Evolutionary conservation across 2,797 vertebrate genomes (phyloP), one percentile per base, ranked within the genome.

Genomic region (Sebastes nivosus): DNA sequence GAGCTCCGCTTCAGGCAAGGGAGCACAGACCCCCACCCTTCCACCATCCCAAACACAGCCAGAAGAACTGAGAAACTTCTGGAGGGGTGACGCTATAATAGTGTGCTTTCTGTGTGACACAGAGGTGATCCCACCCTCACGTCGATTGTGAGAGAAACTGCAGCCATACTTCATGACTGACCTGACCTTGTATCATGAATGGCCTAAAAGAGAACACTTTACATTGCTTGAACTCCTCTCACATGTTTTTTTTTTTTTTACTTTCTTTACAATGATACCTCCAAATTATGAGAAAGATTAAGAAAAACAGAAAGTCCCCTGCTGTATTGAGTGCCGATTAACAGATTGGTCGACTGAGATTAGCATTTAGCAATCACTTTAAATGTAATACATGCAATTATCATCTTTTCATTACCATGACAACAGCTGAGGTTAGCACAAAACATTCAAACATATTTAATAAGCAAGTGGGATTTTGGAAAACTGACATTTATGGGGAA

Each of bases 141-240:
- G 88, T 73, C 29, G 82, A 91, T 83, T 91, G 89, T 87, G 83
- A 89, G 83, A 89, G 87, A 85, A 77, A 60, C 67, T 63, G 76
- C 78, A 82, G 81, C 82, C 78, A 83, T 90, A 80, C 88, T 81
- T 75, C 89, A 84, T 85, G 83, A 78, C 42, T 88, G 90, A 92
- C 89, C 88, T 90, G 92, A 95, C 93, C 93, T 91, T 86, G 86
- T 83, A 30, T 58, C 24, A 5, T 88, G 84, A 92, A 91, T 79
- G 68, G 75, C 54, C 77, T 61, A 75, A 83, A 84, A 81, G 79
- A 89, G 87, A 88, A 72, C 87, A 82, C 88, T 92, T 89, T 79
- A 80, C 77, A 79, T 86, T 52, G 79, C 79, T 83, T 74, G 3
- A 87, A 83, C 76, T 76, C 75, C 65, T 77, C 68, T 86, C 64